These are phyloP conservation scores for Hyposoter dolosus DNA, from an alignment of 2,888 invertebrate genomes.

Conservation along the genomic window DNA sequence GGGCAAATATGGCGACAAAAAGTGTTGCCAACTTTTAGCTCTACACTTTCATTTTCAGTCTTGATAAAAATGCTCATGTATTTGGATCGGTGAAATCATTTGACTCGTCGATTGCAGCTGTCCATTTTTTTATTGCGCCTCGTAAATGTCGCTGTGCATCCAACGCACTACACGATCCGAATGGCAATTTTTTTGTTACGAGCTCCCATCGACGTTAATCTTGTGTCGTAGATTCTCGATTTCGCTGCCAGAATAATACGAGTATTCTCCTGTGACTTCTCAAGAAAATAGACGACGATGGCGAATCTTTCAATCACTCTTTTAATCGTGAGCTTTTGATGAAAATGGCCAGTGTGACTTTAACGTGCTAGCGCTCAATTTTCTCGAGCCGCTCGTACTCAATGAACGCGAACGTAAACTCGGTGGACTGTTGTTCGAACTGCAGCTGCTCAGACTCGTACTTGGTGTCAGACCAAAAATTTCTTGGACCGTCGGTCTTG, in stretches of 20 bases:
- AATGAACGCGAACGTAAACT: conserved; percentile 84
- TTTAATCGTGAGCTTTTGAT: conserved; percentile 77
- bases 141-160: conserved; percentile 8
- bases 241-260: conserved; percentile 39
- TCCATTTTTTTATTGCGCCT: conserved; percentile 16
- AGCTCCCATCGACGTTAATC: neutral
- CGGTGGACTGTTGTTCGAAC: conserved; percentile 82
- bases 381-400: conserved; percentile 82
- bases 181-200: neutral
- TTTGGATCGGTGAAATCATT: conserved; percentile 19
- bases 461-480: conserved; percentile 85
- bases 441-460: conserved; percentile 84
- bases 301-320: conserved; percentile 11
- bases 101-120: conserved; percentile 16
- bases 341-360: conserved; percentile 83
- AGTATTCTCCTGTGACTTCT: conserved; percentile 51
- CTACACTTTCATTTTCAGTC: conserved; percentile 59
- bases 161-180: conserved; percentile 13
- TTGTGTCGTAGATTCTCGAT: conserved; percentile 34
- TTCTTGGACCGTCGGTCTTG: conserved; percentile 85
- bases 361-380: conserved; percentile 79
- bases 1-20: conserved; percentile 64
- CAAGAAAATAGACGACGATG: conserved; percentile 43
- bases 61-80: conserved; percentile 32
- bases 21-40: conserved; percentile 35